Base-by-base conservation (phyloP, 1,140 invertebrate genomes). In the Rhagoletis pomonella region DNA sequence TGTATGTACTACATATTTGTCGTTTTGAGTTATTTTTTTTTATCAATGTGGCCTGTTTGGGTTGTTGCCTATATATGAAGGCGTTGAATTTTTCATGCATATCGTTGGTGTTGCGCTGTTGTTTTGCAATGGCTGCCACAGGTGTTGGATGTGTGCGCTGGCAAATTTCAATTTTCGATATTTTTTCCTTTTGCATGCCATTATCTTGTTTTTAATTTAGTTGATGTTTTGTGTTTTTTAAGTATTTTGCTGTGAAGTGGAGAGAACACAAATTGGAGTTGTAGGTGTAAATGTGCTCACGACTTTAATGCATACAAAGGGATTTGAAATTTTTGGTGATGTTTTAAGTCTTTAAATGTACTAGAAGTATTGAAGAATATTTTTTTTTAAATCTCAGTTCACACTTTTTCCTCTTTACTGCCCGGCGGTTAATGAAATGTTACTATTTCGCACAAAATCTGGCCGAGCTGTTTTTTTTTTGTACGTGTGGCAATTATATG, bases 71-170 rank as follows among this genome's bases (percentile, higher is more conserved):
- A 58, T 58, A 81, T 55, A 7, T 81, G n/a, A 19, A 10, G 47
- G 44, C 44, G 44, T 9, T 81, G 19, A 81, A 55, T 81, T 81
- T 81, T 81, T 81, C 50, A 81, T 55, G 2, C 50, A 81, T 5
- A 10, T 7, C 60, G 12, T 62, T 62, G 60, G n/a, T 14, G 60
- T 17, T 17, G 4, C 9, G 4, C 17, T 62, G 60, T 29, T 29
- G 60, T 10, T 62, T 4, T 1, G 60, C 17, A 17, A 12, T 55
- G 7, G n/a, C 7, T 55, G 73, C 2, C 47, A 7, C 73, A 55
- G 73, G n/a, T 81, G 50, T 17, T 55, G 50, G 5, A 55, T 7
- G 5, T 55, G 50, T 50, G 73, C 47, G n/a, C 0, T 55, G 19
- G 9, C 9, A 81, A 81, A 47, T 81, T 81, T 19, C n/a, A 81